Evolutionary conservation across 2,888 invertebrate genomes (phyloP).

Genomic region (Tachina grossa): DNA sequence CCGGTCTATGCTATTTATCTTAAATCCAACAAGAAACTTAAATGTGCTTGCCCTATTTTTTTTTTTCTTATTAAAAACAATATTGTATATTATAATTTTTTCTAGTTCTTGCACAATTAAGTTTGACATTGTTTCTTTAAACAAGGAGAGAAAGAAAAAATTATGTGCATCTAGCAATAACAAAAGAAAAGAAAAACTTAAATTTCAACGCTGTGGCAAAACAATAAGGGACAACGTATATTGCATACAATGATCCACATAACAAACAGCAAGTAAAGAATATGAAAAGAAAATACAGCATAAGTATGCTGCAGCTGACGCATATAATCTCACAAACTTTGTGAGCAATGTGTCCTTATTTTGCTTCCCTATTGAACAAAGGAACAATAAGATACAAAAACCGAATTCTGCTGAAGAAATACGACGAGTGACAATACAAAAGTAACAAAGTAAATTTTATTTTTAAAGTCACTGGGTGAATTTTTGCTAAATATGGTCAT

Average conservation of each 20-base stretch:
- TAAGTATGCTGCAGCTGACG: conserved; percentile 42
- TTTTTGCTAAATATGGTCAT: conserved; percentile 35
- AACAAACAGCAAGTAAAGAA: conserved; percentile 7
- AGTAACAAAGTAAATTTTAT: neutral
- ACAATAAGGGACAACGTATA: neutral
- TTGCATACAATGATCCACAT: conserved; percentile 1
- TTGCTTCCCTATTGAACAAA: conserved; percentile 13
- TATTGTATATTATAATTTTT: conserved; percentile 15
- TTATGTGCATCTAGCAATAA: conserved; percentile 23
- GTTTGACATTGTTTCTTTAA: conserved; percentile 55
- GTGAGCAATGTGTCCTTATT: conserved; percentile 23
- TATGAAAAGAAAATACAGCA: conserved; percentile 15
- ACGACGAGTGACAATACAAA: conserved; percentile 23
- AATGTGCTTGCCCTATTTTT: conserved; percentile 53
- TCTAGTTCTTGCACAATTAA: conserved; percentile 38
- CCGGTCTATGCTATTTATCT: neutral
- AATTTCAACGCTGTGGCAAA: conserved; percentile 2
- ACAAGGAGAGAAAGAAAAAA: conserved; percentile 13
- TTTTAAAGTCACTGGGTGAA: conserved; percentile 30
- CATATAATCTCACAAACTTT: conserved; percentile 28
- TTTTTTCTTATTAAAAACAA: conserved; percentile 44
- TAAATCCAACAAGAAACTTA: conserved; percentile 21
- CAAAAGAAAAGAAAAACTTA: conserved; percentile 4
- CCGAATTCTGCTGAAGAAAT: conserved; percentile 24
- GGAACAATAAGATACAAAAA: conserved; percentile 13